phyloP scores from a whole-genome alignment of 2,888 invertebrate genomes.

The Xestia rhomboidea region DNA sequence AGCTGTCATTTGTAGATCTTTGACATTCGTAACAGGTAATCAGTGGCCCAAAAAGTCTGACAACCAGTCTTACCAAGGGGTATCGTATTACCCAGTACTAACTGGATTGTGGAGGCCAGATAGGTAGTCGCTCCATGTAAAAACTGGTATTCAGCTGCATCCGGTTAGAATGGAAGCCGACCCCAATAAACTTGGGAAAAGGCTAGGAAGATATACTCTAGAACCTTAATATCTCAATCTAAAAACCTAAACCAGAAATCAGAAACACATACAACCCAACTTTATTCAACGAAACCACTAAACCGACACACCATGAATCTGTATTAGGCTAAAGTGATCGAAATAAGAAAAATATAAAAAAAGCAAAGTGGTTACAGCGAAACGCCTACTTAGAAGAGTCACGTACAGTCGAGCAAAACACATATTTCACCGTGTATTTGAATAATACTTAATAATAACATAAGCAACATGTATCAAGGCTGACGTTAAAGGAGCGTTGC shows the following conservation, averaged over 20 bases:
- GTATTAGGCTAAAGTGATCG: conserved; percentile 63
- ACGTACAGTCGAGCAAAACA: conserved; percentile 64
- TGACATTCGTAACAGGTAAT: too few species aligned
- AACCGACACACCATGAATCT: conserved; percentile 55
- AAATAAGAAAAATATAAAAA: conserved; percentile 49
- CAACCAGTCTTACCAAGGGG: too few species aligned
- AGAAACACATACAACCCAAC: conserved; percentile 9
- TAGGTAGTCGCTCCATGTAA: too few species aligned
- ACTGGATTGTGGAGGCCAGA: too few species aligned
- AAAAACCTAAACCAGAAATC: background rate
- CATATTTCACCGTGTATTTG: conserved; percentile 69
- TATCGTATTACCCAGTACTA: too few species aligned
- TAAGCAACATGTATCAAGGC: conserved; percentile 65
- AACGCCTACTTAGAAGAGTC: conserved; percentile 58
- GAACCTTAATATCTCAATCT: background rate
- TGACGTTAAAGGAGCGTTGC: conserved; percentile 61
- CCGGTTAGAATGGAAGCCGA: too few species aligned
- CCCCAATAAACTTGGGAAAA: too few species aligned
- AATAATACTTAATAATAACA: conserved; percentile 71
- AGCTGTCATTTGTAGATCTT: too few species aligned
- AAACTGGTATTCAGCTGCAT: too few species aligned
- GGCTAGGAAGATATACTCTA: too few species aligned
- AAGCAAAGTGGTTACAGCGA: conserved; percentile 41
- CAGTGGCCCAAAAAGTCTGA: too few species aligned
- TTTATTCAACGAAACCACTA: conserved; percentile 30